Base-by-base conservation (phyloP, 1,140 invertebrate species). In the Periplaneta americana region DNA sequence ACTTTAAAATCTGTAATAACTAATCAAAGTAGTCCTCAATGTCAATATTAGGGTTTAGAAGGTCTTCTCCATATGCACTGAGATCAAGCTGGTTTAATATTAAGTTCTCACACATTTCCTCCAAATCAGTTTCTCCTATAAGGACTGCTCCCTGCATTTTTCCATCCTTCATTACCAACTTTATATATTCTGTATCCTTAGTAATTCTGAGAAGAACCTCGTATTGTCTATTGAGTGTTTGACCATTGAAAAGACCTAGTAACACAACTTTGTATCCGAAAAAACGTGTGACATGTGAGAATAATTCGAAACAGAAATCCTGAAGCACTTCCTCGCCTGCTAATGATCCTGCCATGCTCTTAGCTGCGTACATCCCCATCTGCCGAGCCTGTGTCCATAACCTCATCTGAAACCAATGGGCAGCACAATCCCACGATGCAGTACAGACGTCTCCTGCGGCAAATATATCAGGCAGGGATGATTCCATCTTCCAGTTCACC, bases 1-100 rank as follows among this genome's bases (percentile, higher is more conserved):
- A 57, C 22, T n/a, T 57, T 57, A 57, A n/a, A 57, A 57, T 15
- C 39, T n/a, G 15, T 57, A 10, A n/a, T 57, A 4, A 35, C 48
- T 34, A 99, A 93, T 99, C 98, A 93, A 99, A 99, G 90, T 98
- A 99, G 91, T 99, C 98, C 88, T 99, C 98, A 86, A 99, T 97
- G 88, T 99, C 98, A 86, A 99, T 95, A 88, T 96, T 91, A 31
- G 98, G 97, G 91, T 99, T 95, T 8, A 99, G 90, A 83, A 99
- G 93, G 88, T 99, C 94, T 88, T 99, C 96, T 75, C 96, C 97
- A 90, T 95, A 96, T 32, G 92, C 90, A 83, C 93, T 94, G 48
- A 99, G 88, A 90, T 99, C 97, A 79, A 98, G 91, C 87, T 98
- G 95, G 91, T 99, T 98, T 22, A 99, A 90, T 86, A 99, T 99